Evolutionary conservation across 1,140 invertebrate genomes (phyloP).

Genomic region (Nymphalis io): DNA sequence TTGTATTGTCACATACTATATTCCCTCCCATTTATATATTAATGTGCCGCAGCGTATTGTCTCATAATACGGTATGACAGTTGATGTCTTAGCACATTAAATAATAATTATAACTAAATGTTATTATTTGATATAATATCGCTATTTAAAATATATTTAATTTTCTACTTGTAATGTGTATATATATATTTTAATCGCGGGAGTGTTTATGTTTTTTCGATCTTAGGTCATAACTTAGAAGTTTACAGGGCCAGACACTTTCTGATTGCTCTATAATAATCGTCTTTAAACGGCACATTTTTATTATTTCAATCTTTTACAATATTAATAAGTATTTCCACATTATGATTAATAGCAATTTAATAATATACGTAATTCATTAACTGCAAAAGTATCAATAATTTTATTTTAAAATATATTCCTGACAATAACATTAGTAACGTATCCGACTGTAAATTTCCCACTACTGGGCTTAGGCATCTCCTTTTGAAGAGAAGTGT

Average conservation of each 20-base stretch:
- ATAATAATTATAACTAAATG: not conserved
- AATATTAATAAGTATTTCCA: too few species aligned
- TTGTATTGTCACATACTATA: conserved; percentile 24
- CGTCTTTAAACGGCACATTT: too few species aligned
- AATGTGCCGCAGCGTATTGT: conserved; percentile 9
- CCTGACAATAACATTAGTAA: not conserved
- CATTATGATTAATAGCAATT: too few species aligned
- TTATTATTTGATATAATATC: not conserved
- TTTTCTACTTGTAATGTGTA: too few species aligned
- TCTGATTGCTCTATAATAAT: too few species aligned
- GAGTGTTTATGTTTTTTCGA: too few species aligned
- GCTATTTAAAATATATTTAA: not conserved
- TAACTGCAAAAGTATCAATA: not conserved
- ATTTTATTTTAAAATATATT: not conserved
- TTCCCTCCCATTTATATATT: conserved; percentile 22
- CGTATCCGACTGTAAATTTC: not conserved
- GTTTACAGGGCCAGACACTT: too few species aligned
- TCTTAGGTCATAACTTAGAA: too few species aligned
- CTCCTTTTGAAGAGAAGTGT: too few species aligned
- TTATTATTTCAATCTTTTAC: too few species aligned
- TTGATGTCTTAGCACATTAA: not conserved
- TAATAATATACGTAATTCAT: not conserved
- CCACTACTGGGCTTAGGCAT: too few species aligned
- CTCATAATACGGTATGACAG: not conserved
- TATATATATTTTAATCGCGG: too few species aligned